Evolutionary conservation across 2,797 vertebrate genomes (phyloP).

Genomic region (Anguilla marmorata): DNA sequence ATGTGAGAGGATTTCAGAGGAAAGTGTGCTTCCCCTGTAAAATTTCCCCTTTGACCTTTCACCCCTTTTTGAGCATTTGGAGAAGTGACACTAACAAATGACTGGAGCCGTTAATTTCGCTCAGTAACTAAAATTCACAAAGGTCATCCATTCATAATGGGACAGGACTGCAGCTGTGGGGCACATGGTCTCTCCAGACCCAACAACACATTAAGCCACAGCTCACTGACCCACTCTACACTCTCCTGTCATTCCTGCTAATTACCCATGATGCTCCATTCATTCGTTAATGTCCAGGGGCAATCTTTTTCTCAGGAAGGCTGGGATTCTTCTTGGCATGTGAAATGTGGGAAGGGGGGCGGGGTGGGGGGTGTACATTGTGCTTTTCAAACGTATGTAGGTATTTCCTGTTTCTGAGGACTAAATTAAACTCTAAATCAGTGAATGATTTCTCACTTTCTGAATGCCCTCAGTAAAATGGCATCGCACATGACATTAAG

Average conservation of each 20-base stretch:
- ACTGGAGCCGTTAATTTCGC: conserved; percentile 53
- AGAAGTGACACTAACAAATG: conserved; percentile 57
- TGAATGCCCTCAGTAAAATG: neutral
- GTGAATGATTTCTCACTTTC: neutral
- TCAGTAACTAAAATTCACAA: conserved; percentile 55
- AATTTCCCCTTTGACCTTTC: conserved; percentile 27
- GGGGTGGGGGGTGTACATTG: too few species aligned
- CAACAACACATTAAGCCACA: conserved; percentile 54
- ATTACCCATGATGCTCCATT: conserved; percentile 47
- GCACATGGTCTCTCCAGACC: conserved; percentile 52
- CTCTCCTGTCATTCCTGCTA: conserved; percentile 55
- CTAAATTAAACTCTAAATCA: neutral
- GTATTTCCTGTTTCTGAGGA: conserved; percentile 30
- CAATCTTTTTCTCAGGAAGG: neutral
- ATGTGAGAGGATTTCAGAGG: neutral
- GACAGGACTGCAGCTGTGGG: conserved; percentile 48
- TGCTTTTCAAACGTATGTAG: neutral
- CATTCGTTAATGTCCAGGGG: conserved; percentile 24
- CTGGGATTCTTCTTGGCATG: neutral
- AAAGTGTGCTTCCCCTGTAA: neutral
- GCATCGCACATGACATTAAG: neutral
- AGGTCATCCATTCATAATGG: conserved; percentile 64
- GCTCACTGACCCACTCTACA: conserved; percentile 43
- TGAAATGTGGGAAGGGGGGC: too few species aligned
- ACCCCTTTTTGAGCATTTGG: conserved; percentile 30